Evolutionary conservation across 2,113 vertebrate genomes (phyloP), one percentile per base, ranked within the genome.

Genomic region (Zonotrichia leucophrys): DNA sequence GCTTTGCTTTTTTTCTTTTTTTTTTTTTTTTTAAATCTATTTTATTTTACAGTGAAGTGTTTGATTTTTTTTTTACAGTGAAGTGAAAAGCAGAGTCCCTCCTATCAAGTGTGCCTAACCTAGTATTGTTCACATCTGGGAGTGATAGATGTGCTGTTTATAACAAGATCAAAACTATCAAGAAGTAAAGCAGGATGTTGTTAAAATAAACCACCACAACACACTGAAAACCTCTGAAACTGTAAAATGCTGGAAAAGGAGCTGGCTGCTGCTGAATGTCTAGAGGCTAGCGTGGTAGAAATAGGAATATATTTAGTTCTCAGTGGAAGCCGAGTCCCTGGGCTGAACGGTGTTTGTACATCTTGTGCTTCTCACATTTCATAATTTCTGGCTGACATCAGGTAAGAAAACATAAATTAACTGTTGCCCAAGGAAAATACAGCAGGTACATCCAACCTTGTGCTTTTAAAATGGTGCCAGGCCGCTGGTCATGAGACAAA

Each of bases 41-140:
- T 41, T 41, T 41, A 41, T 41, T 41, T 41, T 41, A 30, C 25
- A 35, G 6, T 35, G 33, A 50, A 42, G 8, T 78, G 14, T 22
- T 35, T 52, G 20, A 5, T 6, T 15, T 24, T 46, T 37, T 44
- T 87, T 83, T 52, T 44, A 33, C 7, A 56, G 7, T 75, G 47
- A 58, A 44, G 7, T 41, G 49, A 55, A 83, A 68, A 83, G 3
- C 5, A 3, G 0, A 0, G 13, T 42, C 22, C 20, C 52, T 87
- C 41, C 21, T 77, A 27, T 73, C 27, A 15, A 37, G 15, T 86
- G 12, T 79, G 27, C 13, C 28, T 77, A 69, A 73, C 19, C 27
- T 41, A 30, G 7, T 59, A 62, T 73, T 77, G 5, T 84, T 84
- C 8, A 5, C 24, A 41, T 46, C 55, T 69, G 31, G 31, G 33